Conservation (phyloP, 2,888 invertebrate genomes). For the Epistrophella euchroma region DNA sequence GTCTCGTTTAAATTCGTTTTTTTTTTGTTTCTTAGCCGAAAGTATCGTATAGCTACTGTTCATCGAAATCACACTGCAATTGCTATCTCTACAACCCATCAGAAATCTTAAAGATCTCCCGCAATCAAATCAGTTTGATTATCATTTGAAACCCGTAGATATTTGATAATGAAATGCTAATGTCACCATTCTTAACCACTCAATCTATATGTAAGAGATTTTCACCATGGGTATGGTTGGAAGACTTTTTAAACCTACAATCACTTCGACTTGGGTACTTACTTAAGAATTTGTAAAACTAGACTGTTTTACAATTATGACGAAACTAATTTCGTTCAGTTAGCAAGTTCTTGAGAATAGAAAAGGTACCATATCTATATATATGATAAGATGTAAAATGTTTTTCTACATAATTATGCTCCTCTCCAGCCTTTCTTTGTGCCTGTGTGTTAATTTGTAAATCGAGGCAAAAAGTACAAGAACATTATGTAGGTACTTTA, state of each 20-base stretch:
- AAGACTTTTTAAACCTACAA: background rate
- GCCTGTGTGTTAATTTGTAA: too few relatives aligned
- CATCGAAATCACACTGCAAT: background rate
- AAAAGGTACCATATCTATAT: too few relatives aligned
- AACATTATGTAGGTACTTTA: too few relatives aligned
- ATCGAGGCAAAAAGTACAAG: too few relatives aligned
- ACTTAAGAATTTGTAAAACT: background rate
- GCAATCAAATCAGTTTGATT: constrained; percentile 57
- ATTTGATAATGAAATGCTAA: constrained; percentile 61
- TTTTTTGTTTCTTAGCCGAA: background rate
- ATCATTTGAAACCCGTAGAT: constrained; percentile 39
- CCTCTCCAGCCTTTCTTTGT: too few relatives aligned
- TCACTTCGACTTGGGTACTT: background rate
- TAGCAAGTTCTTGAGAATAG: background rate
- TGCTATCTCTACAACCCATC: constrained; percentile 15
- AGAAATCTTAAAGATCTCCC: constrained; percentile 48
- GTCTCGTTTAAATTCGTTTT: constrained; percentile 11
- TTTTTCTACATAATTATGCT: too few relatives aligned
- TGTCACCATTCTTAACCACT: constrained; percentile 46
- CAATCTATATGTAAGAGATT: background rate
- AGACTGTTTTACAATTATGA: background rate
- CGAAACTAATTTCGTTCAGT: background rate
- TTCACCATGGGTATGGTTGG: constrained; percentile 8
- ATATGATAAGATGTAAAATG: too few relatives aligned
- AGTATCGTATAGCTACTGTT: constrained; percentile 63